Percentiles rank a stretch among this genome's conserved stretches.
These are phyloP conservation scores for Glaucopsyche alexis DNA, from an alignment of 2,888 invertebrate genomes.

Conservation along the genomic window DNA sequence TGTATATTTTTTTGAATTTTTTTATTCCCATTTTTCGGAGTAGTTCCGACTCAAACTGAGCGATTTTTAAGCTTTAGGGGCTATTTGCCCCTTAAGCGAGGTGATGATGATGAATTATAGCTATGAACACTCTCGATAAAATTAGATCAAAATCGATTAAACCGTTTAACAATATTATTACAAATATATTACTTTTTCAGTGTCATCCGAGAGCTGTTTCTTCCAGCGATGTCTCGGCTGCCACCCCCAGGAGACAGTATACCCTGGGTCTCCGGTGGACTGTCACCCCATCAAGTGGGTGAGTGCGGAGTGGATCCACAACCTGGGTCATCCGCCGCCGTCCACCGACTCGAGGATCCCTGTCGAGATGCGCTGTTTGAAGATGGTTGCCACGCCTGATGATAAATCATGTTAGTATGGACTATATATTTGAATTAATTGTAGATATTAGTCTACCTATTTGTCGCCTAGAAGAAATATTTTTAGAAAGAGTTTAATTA, in stretches of 20 bases:
- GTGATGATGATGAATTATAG: too few relatives aligned
- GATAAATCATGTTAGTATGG: conserved; percentile 63
- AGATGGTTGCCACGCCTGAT: conserved; percentile 73
- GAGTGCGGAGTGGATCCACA: conserved; percentile 66
- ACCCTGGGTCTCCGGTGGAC: conserved; percentile 52
- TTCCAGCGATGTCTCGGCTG: conserved; percentile 67
- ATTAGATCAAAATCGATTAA: too few relatives aligned
- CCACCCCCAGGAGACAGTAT: conserved; percentile 54
- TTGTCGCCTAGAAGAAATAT: too few relatives aligned
- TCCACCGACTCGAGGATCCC: conserved; percentile 62
- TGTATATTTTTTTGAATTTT: too few relatives aligned
- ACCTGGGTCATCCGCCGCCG: conserved; percentile 68
- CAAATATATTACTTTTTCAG: conserved; percentile 44
- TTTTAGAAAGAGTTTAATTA: too few relatives aligned
- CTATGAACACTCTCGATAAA: too few relatives aligned
- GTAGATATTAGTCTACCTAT: too few relatives aligned
- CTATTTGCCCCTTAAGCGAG: too few relatives aligned
- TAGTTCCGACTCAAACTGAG: too few relatives aligned
- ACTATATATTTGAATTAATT: background rate
- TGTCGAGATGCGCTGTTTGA: conserved; percentile 67
- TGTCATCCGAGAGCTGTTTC: conserved; percentile 62
- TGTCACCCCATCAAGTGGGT: conserved; percentile 69
- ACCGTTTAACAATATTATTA: too few relatives aligned
- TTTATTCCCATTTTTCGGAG: too few relatives aligned
- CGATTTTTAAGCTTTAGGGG: too few relatives aligned